These are phyloP conservation scores for Xylota sylvarum DNA, from an alignment of 2,888 invertebrate species.

Conservation along the genomic window DNA sequence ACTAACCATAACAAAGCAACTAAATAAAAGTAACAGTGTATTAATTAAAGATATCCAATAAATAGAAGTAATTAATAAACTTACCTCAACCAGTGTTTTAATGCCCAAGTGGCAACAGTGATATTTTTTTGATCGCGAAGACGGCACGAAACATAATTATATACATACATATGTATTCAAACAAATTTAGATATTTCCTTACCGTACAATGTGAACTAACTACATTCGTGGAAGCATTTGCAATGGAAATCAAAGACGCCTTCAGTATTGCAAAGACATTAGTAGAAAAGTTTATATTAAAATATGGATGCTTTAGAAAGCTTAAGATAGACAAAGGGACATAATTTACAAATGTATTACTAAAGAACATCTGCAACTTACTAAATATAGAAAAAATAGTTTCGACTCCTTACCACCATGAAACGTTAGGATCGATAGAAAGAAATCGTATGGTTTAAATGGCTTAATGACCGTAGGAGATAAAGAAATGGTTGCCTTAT, in stretches of 20 bases:
- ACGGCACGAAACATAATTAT: no score
- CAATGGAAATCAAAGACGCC: conserved; percentile 52
- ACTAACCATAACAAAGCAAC: no score
- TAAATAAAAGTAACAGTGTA: no score
- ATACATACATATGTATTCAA: no score
- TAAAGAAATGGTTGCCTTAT: no score
- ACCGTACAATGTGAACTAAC: conserved; percentile 52
- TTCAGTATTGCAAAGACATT: conserved; percentile 48
- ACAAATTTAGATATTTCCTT: conserved; percentile 36
- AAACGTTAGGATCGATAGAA: conserved; percentile 59
- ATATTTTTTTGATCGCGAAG: no score
- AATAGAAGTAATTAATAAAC: no score
- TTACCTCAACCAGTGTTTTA: no score
- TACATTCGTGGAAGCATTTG: conserved; percentile 54
- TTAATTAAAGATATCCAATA: no score
- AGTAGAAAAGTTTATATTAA: conserved; percentile 62
- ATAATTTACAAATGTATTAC: conserved; percentile 57
- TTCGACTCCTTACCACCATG: conserved; percentile 63
- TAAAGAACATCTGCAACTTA: conserved; percentile 47
- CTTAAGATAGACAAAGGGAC: conserved; percentile 49
- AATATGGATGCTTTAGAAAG: conserved; percentile 48
- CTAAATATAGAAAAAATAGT: conserved; percentile 46
- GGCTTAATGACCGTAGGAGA: no score
- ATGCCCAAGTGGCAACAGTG: no score
- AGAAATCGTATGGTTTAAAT: no score